Evolutionary conservation across 2,797 vertebrate genomes (phyloP), one percentile per base, ranked within the genome.

Genomic region (Hoplostethus mediterraneus): DNA sequence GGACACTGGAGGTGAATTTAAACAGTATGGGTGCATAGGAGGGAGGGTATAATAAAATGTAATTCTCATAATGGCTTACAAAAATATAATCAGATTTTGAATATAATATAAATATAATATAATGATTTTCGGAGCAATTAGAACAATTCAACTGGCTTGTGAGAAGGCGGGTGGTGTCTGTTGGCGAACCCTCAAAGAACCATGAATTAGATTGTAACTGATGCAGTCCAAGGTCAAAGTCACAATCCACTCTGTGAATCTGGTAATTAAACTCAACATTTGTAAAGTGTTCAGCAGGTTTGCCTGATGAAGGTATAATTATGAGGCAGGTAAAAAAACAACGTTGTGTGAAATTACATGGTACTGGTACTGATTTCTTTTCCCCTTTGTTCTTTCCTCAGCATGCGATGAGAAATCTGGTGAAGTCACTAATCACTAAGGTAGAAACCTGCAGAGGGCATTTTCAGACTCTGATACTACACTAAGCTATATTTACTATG

Each of bases 381-480:
- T 61, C 6, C 33, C 33, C 14, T 1, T 9, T 21, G 9, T 67
- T 17, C 54, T 67, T 53, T 44, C 21, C 56, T 64, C 66, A 66
- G 40, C 30, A 52, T 25, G 8, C 25, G 3, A 6, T 36, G 63
- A 63, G 47, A 73, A 38, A 68, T 62, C 12, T 60, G 6, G 1
- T 8, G 47, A 30, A 48, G 47, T 67, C 5, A 28, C 61, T 66
- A 59, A 59, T 63, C 61, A 60, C 56, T 21, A 67, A 66, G 31
- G 62, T 56, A 74, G 52, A 78, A 70, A 55, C 63, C 62, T 28
- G 51, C 16, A 11, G 71, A 73, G 52, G 59, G 53, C 71, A 79
- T 88, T 77, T 83, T 84, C 56, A 63, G 71, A 80, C 77, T 83
- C 73, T 75, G 83, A 87, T 77, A 81, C 72, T 28, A 73, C 68